phyloP scores from a whole-genome alignment of 2,888 invertebrate genomes.

The Neoascia interrupta region DNA sequence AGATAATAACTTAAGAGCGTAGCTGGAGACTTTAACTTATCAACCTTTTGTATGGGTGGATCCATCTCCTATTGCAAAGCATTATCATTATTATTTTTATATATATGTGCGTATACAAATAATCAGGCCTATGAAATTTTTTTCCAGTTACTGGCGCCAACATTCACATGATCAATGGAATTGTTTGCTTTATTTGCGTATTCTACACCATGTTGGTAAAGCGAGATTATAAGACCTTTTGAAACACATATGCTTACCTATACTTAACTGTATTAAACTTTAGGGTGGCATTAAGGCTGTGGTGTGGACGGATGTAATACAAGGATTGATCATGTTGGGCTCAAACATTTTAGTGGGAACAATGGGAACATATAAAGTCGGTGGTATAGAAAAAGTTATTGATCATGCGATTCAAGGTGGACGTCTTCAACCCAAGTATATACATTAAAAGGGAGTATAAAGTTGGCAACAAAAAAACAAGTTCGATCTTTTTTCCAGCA shows the following conservation, averaged over 20 bases:
- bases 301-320: slow-evolving; percentile 79
- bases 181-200: slow-evolving; percentile 80
- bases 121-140: too few relatives aligned
- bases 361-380: slow-evolving; percentile 74
- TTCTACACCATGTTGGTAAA: slow-evolving; percentile 81
- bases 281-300: slow-evolving; percentile 79
- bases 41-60: too few relatives aligned
- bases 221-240: slow-evolving; percentile 25
- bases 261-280: not conserved
- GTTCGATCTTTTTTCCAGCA: slow-evolving; percentile 61
- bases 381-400: slow-evolving; percentile 74
- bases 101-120: not conserved
- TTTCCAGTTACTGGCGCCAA: slow-evolving; percentile 80
- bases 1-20: too few relatives aligned
- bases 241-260: not conserved
- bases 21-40: too few relatives aligned
- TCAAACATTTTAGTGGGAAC: slow-evolving; percentile 74
- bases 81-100: too few relatives aligned
- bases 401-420: slow-evolving; percentile 72
- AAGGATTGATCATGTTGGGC: slow-evolving; percentile 75
- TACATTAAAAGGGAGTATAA: not conserved
- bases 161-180: slow-evolving; percentile 80
- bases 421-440: slow-evolving; percentile 71
- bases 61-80: too few relatives aligned
- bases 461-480: not conserved